These are phyloP conservation scores for Pipra filicauda DNA, from an alignment of 2,113 vertebrate species.

Conservation along the genomic window DNA sequence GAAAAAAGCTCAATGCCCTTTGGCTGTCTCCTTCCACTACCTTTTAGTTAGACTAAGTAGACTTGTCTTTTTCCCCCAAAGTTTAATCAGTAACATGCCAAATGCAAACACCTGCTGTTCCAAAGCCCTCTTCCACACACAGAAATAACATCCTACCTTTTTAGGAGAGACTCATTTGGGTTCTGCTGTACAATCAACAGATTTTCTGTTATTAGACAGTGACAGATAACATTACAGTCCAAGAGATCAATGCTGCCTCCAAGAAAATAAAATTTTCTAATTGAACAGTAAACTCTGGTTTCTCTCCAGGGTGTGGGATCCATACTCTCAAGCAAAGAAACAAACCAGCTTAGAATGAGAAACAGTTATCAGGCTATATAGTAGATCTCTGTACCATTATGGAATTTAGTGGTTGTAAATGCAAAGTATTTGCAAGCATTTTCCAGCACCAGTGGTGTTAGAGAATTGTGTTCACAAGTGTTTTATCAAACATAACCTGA, in stretches of 20 bases:
- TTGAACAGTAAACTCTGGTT: background rate
- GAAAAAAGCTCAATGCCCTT: background rate
- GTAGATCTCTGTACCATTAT: background rate
- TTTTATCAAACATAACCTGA: background rate
- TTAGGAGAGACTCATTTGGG: background rate
- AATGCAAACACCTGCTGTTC: background rate
- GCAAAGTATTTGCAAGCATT: background rate
- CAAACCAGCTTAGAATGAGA: background rate
- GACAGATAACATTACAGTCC: constrained; percentile 25
- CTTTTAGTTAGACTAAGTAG: background rate
- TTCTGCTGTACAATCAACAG: background rate
- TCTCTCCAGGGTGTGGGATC: background rate
- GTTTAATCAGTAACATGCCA: background rate
- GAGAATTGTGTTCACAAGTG: background rate
- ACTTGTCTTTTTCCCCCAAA: background rate
- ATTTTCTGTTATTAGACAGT: constrained; percentile 15
- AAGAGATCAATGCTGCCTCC: constrained; percentile 8
- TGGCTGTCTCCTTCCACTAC: background rate
- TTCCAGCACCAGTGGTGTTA: background rate
- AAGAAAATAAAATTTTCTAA: constrained; percentile 52
- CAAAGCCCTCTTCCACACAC: background rate
- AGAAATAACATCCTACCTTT: background rate
- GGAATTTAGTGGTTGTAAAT: background rate
- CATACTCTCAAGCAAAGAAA: background rate
- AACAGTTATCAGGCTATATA: background rate